Conservation (phyloP, 2,113 vertebrate genomes). For the Bufo gargarizans region DNA sequence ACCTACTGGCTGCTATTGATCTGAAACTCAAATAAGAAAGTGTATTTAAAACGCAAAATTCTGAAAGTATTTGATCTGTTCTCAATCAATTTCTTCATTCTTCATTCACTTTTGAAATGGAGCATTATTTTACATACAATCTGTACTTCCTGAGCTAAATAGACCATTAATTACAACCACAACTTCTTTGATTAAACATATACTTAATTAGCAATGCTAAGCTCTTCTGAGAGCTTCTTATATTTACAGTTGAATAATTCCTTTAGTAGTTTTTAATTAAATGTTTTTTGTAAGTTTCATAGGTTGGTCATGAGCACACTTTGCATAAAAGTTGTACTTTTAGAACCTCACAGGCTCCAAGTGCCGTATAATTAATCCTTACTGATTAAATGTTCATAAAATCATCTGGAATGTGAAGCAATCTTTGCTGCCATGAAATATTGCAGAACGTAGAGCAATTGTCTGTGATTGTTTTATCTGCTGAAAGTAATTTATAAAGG, state of each 20-base stretch:
- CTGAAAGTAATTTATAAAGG: conserved; percentile 68
- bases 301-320: conserved; percentile 73
- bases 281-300: conserved; percentile 72
- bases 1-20: neutral
- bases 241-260: conserved; percentile 77
- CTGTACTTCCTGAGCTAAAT: conserved; percentile 74
- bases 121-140: conserved; percentile 71
- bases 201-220: conserved; percentile 81
- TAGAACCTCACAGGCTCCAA: conserved; percentile 70
- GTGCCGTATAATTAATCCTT: conserved; percentile 78
- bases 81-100: conserved; percentile 55
- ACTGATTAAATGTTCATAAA: conserved; percentile 78
- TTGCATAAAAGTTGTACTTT: conserved; percentile 74
- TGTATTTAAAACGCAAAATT: neutral
- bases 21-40: neutral
- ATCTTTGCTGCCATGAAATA: conserved; percentile 72
- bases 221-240: conserved; percentile 73
- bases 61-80: conserved; percentile 53
- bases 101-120: conserved; percentile 65
- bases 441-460: conserved; percentile 67
- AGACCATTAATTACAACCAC: conserved; percentile 79
- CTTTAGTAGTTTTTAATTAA: conserved; percentile 81
- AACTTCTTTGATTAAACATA: conserved; percentile 78
- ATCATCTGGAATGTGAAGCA: conserved; percentile 70
- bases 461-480: conserved; percentile 68